Evolutionary conservation across 2,888 invertebrate species (phyloP).

Genomic region (Pycnomerus fuliginosus): DNA sequence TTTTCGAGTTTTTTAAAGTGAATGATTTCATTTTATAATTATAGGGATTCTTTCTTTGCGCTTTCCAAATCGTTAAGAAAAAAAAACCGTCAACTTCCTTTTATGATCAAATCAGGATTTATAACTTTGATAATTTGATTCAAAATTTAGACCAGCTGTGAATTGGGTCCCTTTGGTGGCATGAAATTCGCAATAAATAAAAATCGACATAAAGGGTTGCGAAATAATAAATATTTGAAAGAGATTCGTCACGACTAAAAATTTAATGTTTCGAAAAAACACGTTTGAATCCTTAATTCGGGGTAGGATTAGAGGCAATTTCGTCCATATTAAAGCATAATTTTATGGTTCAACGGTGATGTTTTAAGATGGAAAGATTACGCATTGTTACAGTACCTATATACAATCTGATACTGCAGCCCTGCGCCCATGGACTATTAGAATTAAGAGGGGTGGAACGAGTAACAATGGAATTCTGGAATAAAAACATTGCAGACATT

Average conservation of each 20-base stretch:
- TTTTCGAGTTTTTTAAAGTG: background rate
- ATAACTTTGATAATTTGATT: slow-evolving; percentile 17
- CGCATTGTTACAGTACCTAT: too few species aligned
- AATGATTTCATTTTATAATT: background rate
- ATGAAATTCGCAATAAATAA: slow-evolving; percentile 20
- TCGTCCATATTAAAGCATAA: slow-evolving; percentile 11
- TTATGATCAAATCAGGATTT: too few species aligned
- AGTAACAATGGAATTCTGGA: too few species aligned
- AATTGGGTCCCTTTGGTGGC: slow-evolving; percentile 1
- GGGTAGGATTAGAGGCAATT: background rate
- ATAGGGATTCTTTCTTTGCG: slow-evolving; percentile 11
- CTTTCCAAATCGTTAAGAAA: too few species aligned
- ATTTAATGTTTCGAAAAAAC: slow-evolving; percentile 21
- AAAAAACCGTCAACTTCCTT: too few species aligned
- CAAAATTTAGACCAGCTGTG: slow-evolving; percentile 7
- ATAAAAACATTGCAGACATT: too few species aligned
- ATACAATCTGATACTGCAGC: too few species aligned
- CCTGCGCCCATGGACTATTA: too few species aligned
- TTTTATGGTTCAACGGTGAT: slow-evolving; percentile 12
- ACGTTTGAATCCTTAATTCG: background rate
- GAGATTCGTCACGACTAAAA: slow-evolving; percentile 18
- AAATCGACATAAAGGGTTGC: slow-evolving; percentile 17
- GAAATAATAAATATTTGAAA: slow-evolving; percentile 9
- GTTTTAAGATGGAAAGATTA: slow-evolving; percentile 15
- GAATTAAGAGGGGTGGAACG: too few species aligned